A percentile compares a stretch with the other conserved stretches of the same genome.
These are phyloP conservation scores for Cyrtorhinus lividipennis DNA, from an alignment of 1,140 invertebrate species.

Conservation along the genomic window DNA sequence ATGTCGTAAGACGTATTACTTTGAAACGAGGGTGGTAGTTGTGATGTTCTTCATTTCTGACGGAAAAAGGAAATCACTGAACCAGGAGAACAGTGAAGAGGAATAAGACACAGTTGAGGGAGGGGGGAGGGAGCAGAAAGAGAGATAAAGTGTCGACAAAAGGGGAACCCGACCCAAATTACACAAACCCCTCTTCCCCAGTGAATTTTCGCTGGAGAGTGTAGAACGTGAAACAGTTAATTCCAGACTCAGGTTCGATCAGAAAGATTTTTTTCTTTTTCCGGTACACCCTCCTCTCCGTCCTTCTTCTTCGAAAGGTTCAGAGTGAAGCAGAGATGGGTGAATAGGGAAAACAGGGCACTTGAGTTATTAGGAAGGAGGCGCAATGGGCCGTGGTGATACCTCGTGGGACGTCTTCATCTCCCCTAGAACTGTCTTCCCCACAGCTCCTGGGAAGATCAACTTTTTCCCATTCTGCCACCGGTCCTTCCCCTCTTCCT, in stretches of 20 bases:
- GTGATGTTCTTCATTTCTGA: background rate
- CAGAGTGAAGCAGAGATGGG: background rate
- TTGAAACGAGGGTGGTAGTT: background rate
- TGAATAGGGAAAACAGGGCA: background rate
- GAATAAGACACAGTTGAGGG: background rate
- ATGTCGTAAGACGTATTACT: slow-evolving; percentile 4
- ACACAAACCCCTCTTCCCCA: background rate
- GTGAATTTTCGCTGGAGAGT: background rate
- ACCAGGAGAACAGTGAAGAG: slow-evolving; percentile 1
- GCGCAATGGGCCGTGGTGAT: slow-evolving; percentile 13
- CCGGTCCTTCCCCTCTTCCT: background rate
- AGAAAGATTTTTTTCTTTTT: background rate
- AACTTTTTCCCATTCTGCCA: background rate
- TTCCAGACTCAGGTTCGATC: slow-evolving; percentile 4
- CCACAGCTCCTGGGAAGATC: background rate
- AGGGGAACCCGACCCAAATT: slow-evolving; percentile 2
- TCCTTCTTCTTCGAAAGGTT: background rate
- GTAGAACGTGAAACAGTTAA: background rate
- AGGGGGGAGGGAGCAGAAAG: background rate
- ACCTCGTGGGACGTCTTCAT: slow-evolving; percentile 10
- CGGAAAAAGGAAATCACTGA: background rate
- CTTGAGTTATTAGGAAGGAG: slow-evolving; percentile 11
- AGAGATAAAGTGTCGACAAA: slow-evolving; percentile 7
- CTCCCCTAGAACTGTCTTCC: background rate
- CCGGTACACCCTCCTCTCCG: background rate